phyloP scores from a whole-genome alignment of 2,113 vertebrate species.

The Albula goreensis region DNA sequence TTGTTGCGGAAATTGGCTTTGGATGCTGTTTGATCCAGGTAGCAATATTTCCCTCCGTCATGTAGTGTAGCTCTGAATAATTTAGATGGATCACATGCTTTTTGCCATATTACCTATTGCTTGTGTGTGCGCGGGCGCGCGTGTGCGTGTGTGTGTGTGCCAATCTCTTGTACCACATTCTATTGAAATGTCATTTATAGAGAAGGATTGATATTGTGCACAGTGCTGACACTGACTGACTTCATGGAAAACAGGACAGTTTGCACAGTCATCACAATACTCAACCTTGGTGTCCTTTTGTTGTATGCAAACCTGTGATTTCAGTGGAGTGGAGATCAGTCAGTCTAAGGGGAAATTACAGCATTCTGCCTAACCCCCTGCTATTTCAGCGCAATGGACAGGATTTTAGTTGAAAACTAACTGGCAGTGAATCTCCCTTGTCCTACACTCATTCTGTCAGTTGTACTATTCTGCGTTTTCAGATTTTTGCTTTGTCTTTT shows the following conservation, averaged over 20 bases:
- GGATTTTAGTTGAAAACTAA: slow-evolving; percentile 54
- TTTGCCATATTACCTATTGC: background rate
- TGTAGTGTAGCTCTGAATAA: background rate
- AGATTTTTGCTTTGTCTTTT: slow-evolving; percentile 60
- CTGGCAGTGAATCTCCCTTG: slow-evolving; percentile 56
- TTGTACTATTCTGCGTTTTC: slow-evolving; percentile 67
- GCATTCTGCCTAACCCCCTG: background rate
- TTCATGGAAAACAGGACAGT: slow-evolving; percentile 48
- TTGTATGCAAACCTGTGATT: slow-evolving; percentile 46
- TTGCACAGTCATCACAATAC: slow-evolving; percentile 58
- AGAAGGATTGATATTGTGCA: slow-evolving; percentile 11
- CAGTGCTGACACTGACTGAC: slow-evolving; percentile 43
- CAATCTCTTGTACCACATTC: slow-evolving; percentile 28
- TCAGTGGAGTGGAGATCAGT: slow-evolving; percentile 58
- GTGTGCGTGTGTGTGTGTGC: slow-evolving; percentile 17
- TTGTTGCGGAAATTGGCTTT: background rate
- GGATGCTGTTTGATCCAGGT: background rate
- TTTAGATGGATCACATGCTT: background rate
- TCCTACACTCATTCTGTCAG: slow-evolving; percentile 65
- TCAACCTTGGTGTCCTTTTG: slow-evolving; percentile 38
- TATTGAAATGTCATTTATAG: slow-evolving; percentile 34
- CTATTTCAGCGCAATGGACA: background rate
- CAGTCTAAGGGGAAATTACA: slow-evolving; percentile 11
- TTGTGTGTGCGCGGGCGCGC: background rate
- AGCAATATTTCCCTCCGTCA: background rate